Conservation (phyloP, 2,797 vertebrate genomes). For the Poecilia velifera region DNA sequence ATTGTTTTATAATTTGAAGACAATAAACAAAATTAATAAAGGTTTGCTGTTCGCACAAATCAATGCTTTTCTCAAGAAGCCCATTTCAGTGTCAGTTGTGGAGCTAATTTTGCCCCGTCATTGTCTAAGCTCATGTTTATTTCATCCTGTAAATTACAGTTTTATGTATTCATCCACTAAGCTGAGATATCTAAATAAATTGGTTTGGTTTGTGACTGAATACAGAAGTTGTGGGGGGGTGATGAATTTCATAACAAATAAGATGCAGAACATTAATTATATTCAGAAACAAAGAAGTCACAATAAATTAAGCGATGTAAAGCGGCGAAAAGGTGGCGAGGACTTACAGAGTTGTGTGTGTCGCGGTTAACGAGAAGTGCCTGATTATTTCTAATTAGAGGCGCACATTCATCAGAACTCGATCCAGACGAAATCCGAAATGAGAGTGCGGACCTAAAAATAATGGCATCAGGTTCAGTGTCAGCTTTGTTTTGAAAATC, state of each 20-base stretch:
- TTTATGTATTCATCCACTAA: constrained; percentile 10
- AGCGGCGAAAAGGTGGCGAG: constrained; percentile 2
- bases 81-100: constrained; percentile 10
- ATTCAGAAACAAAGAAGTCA: constrained; percentile 11
- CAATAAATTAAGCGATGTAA: constrained; percentile 10
- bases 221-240: neutral
- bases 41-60: neutral
- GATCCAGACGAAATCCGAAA: constrained; percentile 13
- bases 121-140: constrained; percentile 27
- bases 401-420: constrained; percentile 12
- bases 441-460: constrained; percentile 29
- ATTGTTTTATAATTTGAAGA: neutral
- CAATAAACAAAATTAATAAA: neutral
- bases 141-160: constrained; percentile 24
- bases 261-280: constrained; percentile 19
- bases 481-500: constrained; percentile 53
- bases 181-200: neutral
- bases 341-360: constrained; percentile 1
- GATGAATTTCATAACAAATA: constrained; percentile 6
- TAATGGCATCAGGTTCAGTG: constrained; percentile 29
- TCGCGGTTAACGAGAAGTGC: neutral
- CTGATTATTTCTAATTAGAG: constrained; percentile 25
- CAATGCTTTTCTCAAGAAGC: constrained; percentile 2
- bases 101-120: constrained; percentile 6
- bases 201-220: neutral